phyloP scores from a whole-genome alignment of 2,797 vertebrate species.

The Sylvia borin region DNA sequence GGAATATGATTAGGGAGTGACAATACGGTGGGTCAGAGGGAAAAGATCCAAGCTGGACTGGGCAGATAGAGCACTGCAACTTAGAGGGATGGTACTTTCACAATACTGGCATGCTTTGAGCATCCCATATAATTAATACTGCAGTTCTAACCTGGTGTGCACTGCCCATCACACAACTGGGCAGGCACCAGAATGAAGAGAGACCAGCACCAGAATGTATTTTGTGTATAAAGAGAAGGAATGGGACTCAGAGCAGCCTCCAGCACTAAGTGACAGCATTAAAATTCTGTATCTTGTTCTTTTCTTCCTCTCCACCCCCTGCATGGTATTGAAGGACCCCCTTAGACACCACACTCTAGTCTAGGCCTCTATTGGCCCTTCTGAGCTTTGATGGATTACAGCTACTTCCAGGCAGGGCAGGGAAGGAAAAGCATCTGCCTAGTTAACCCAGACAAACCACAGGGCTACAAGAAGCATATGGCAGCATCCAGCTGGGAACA shows the following conservation, averaged over 20 bases:
- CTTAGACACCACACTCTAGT: background rate
- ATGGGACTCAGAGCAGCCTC: background rate
- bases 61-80: background rate
- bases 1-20: background rate
- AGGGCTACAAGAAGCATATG: background rate
- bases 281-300: background rate
- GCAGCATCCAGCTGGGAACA: slow-evolving; percentile 11
- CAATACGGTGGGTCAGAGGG: background rate
- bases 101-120: background rate
- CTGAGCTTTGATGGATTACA: background rate
- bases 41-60: background rate
- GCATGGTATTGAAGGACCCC: background rate
- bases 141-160: background rate
- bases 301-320: background rate
- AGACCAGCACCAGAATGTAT: background rate
- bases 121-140: background rate
- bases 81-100: background rate
- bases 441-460: background rate
- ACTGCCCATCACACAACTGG: background rate
- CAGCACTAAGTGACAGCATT: background rate
- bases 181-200: background rate
- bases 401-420: background rate
- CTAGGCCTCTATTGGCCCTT: background rate
- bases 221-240: background rate
- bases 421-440: background rate